Conservation (phyloP, 2,888 invertebrate genomes). For the Chaitophorus viminalis region DNA sequence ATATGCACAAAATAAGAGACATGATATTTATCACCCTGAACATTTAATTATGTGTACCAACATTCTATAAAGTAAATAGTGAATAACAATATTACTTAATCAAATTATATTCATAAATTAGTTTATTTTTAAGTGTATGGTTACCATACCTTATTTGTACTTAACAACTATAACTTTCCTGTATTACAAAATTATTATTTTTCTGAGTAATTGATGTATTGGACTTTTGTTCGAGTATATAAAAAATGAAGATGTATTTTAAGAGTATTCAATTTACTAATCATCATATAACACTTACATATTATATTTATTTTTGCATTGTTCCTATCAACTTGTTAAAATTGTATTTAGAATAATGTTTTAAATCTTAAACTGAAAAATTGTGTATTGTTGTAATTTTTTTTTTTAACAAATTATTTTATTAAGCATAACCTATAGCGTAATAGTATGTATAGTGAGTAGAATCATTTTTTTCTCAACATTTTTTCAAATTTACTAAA, state of each 20-base stretch:
- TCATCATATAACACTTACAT: background rate
- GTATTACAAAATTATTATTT: conserved; percentile 23
- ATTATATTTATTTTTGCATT: conserved; percentile 4
- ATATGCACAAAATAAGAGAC: conserved; percentile 4
- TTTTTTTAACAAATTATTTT: conserved; percentile 17
- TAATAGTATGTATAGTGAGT: background rate
- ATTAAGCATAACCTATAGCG: background rate
- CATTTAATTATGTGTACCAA: background rate
- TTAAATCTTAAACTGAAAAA: background rate
- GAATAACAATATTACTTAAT: conserved; percentile 3
- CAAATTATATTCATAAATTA: background rate
- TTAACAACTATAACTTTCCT: conserved; percentile 9
- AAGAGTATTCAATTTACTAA: conserved; percentile 1
- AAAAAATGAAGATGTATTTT: background rate
- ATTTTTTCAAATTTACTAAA: background rate
- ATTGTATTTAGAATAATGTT: conserved; percentile 25
- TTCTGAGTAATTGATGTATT: background rate
- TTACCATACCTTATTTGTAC: conserved; percentile 9
- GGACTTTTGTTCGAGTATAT: background rate
- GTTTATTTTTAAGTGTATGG: background rate
- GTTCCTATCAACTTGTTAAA: conserved; percentile 42
- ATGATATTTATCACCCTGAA: background rate
- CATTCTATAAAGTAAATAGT: background rate
- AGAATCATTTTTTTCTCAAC: background rate
- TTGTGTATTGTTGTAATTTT: background rate